Percentiles rank a stretch among this genome's conserved stretches.
Evolutionary conservation across 2,797 vertebrate genomes (phyloP).

Genomic region (Aplochiton taeniatus): DNA sequence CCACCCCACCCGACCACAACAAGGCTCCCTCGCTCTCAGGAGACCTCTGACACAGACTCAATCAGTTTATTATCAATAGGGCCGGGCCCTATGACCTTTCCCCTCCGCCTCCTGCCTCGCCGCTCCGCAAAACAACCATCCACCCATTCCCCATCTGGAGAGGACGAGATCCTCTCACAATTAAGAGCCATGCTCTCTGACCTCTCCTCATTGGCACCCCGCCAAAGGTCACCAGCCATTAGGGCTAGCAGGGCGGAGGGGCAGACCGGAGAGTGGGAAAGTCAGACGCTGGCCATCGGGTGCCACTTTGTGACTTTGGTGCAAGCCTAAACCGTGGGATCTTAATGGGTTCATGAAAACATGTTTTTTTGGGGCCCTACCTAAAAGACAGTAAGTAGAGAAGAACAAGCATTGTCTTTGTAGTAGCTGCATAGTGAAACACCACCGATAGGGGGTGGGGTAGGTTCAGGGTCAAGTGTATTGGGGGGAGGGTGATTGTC

Average conservation of each 20-base stretch:
- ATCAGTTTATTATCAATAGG: constrained; percentile 17
- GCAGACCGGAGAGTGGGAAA: neutral
- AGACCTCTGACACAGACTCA: constrained; percentile 1
- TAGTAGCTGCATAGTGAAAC: constrained; percentile 14
- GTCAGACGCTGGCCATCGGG: neutral
- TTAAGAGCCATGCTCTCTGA: constrained; percentile 5
- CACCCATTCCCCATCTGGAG: constrained; percentile 14
- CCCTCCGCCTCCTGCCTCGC: too few relatives aligned
- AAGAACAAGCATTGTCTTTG: neutral
- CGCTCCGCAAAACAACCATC: neutral
- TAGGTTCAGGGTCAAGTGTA: constrained; percentile 12
- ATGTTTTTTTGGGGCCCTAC: too few relatives aligned
- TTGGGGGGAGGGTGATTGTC: neutral
- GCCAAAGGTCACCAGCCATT: neutral
- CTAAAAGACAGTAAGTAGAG: too few relatives aligned
- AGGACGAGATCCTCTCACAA: neutral
- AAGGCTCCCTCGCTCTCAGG: neutral
- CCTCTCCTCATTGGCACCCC: neutral
- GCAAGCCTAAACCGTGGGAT: too few relatives aligned
- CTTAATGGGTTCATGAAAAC: too few relatives aligned
- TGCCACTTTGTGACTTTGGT: too few relatives aligned
- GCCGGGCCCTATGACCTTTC: neutral
- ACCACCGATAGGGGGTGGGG: constrained; percentile 1
- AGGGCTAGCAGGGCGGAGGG: neutral
- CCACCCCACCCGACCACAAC: neutral